Base-by-base conservation (phyloP, 2,888 invertebrate species). In the Callosobruchus maculatus region DNA sequence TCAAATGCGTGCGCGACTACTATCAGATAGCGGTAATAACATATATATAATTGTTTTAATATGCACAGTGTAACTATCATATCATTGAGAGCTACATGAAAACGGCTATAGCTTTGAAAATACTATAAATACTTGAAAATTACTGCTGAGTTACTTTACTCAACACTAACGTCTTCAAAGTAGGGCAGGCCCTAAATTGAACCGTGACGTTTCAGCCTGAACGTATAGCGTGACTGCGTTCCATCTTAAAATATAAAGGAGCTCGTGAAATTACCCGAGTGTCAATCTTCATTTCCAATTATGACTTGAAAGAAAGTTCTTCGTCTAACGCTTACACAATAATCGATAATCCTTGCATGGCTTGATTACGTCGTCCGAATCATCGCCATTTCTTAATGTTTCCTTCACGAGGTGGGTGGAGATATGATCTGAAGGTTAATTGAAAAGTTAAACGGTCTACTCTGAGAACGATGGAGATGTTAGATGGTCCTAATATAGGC, bases 211-310 rank as follows among this genome's bases (percentile, higher is more conserved):
- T 13, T 49, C 49, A 1, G 13, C 13, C 49, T 49, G n/a, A n/a
- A 49, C 49, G 13, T 49, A 30, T 22, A 21, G 22, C 21, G 30
- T n/a, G 22, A 26, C 30, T 70, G 5, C 69, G 18, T 20, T 69
- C 1, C 4, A 9, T 69, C 20, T n/a, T 26, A 5, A n/a, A 70
- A 21, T 22, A 22, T 30, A 5, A 2, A 70, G n/a, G 7, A 30
- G 2, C 20, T 70, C 26, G 9, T 70, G 22, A 70, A 49, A 86
- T 13, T 88, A 83, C 88, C 88, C 87, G 87, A 88, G 88, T 26
- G 49, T 26, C 18, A 70, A 70, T 21, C 49, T 70, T 26, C 20
- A 70, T 70, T 70, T 70, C 49, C 13, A 49, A 7, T 18, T 13
- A 49, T 49, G 18, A 49, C 13, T 49, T 49, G 9, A 0, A 49